Conservation (phyloP, 2,113 vertebrate species). For the Syrrhaptes paradoxus region DNA sequence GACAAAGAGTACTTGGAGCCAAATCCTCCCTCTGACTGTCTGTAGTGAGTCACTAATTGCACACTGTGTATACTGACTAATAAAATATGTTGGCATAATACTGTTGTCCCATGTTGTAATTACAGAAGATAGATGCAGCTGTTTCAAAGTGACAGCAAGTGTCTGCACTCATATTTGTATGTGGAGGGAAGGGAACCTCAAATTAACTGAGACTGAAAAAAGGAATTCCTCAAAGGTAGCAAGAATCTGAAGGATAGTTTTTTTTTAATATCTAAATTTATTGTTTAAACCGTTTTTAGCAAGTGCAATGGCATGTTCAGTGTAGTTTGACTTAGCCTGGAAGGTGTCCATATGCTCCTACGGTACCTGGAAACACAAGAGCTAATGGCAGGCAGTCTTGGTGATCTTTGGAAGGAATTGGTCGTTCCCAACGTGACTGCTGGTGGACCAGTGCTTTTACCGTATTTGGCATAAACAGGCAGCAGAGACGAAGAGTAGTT, state of each 20-base stretch:
- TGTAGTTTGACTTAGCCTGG: not conserved
- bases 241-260: not conserved
- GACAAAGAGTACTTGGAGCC: not conserved
- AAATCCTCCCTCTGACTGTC: conserved; percentile 31
- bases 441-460: not conserved
- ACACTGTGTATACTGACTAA: conserved; percentile 49
- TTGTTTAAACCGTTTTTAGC: not conserved
- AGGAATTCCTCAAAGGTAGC: not conserved
- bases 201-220: not conserved
- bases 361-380: not conserved
- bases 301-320: not conserved
- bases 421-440: not conserved
- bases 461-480: conserved; percentile 29
- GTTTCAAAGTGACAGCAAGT: conserved; percentile 27
- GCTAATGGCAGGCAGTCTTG: not conserved
- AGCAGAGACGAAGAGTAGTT: not conserved
- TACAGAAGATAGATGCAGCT: conserved; percentile 35
- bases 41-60: conserved; percentile 66
- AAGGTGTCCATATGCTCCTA: not conserved
- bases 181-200: not conserved
- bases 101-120: conserved; percentile 47
- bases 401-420: not conserved
- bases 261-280: not conserved
- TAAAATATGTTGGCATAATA: conserved; percentile 66
- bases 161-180: not conserved